Conservation (phyloP, 2,888 invertebrate genomes). For the Melanotus villosus region DNA sequence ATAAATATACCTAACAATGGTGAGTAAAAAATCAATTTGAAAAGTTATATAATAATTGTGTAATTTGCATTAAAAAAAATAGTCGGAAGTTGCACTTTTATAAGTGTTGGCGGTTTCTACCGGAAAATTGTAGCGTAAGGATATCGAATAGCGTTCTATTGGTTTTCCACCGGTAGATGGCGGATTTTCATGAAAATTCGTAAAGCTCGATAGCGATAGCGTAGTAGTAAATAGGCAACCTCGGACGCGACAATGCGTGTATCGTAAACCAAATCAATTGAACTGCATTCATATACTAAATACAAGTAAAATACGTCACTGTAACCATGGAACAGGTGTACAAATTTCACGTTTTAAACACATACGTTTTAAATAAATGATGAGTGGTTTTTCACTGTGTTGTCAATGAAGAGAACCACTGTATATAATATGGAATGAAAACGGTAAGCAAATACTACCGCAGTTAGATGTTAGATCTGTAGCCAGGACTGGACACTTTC, state of each 20-base stretch:
- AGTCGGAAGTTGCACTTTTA: too few species aligned
- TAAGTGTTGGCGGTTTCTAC: not conserved
- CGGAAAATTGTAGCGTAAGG: not conserved
- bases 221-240: slow-evolving; percentile 51
- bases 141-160: not conserved
- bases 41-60: too few species aligned
- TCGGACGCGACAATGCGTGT: slow-evolving; percentile 46
- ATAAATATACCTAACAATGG: too few species aligned
- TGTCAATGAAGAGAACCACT: slow-evolving; percentile 35
- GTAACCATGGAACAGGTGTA: slow-evolving; percentile 40
- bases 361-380: slow-evolving; percentile 13
- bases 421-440: slow-evolving; percentile 40
- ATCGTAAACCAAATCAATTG: slow-evolving; percentile 47
- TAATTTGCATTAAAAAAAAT: too few species aligned
- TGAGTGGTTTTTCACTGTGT: not conserved
- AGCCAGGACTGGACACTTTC: not conserved
- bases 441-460: slow-evolving; percentile 28
- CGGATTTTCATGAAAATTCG: slow-evolving; percentile 35
- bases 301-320: slow-evolving; percentile 35
- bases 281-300: slow-evolving; percentile 31
- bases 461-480: not conserved
- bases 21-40: too few species aligned
- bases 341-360: slow-evolving; percentile 22
- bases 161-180: slow-evolving; percentile 4
- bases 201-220: slow-evolving; percentile 49